These are phyloP conservation scores for Neelides sp. DNA, from an alignment of 1,140 invertebrate genomes.

Conservation along the genomic window DNA sequence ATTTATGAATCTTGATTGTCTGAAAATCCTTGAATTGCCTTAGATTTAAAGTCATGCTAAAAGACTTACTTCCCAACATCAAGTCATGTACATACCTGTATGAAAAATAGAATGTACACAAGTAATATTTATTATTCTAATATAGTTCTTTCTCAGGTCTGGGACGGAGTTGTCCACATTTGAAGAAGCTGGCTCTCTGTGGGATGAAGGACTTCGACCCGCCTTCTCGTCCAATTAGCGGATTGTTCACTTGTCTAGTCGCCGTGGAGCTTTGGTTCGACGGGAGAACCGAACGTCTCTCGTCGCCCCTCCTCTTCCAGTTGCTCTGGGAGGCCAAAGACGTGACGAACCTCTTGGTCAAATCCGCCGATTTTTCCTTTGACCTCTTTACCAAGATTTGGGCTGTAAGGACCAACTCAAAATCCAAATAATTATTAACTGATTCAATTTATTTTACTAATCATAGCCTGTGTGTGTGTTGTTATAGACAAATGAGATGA, in stretches of 20 bases:
- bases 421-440: neutral
- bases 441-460: too few relatives aligned
- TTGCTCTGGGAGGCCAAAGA: slow-evolving; percentile 30
- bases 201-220: slow-evolving; percentile 29
- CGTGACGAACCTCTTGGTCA: slow-evolving; percentile 34
- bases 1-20: too few relatives aligned
- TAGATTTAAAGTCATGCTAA: slow-evolving; percentile 5
- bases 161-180: slow-evolving; percentile 31
- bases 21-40: neutral
- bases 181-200: slow-evolving; percentile 35
- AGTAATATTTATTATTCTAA: neutral
- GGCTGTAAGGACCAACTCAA: slow-evolving; percentile 26
- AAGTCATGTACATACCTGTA: too few relatives aligned
- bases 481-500: slow-evolving; percentile 33
- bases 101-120: too few relatives aligned
- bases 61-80: too few relatives aligned
- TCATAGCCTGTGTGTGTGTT: too few relatives aligned
- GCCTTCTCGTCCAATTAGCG: slow-evolving; percentile 22
- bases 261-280: slow-evolving; percentile 36
- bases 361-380: slow-evolving; percentile 31
- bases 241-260: slow-evolving; percentile 29
- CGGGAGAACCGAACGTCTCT: slow-evolving; percentile 26
- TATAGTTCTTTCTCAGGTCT: slow-evolving; percentile 31
- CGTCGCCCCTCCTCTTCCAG: slow-evolving; percentile 31
- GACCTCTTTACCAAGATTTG: slow-evolving; percentile 32